Percentiles rank a stretch among this genome's conserved stretches.
Conservation (phyloP, 2,113 vertebrate species). For the Axis porcinus region DNA sequence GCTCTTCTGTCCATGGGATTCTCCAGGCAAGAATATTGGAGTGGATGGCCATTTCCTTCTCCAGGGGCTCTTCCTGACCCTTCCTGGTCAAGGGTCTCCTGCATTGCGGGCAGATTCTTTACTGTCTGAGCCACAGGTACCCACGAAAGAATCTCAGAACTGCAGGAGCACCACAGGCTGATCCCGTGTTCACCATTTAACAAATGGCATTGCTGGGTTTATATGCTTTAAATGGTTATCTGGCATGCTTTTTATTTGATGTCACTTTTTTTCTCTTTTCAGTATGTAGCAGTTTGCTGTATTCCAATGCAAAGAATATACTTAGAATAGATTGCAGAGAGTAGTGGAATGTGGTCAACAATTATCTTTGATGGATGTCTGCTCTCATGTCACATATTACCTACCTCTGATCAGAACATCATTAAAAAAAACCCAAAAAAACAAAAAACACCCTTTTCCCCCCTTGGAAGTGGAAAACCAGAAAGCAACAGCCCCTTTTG, state of each 20-base stretch:
- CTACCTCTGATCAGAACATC: not conserved
- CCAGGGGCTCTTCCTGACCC: not conserved
- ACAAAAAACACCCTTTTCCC: not conserved
- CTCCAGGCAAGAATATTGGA: not conserved
- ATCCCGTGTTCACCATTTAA: not conserved
- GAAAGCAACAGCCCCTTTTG: not conserved
- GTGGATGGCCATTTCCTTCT: not conserved
- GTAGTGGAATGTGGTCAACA: not conserved
- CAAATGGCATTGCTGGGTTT: not conserved
- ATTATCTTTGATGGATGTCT: not conserved
- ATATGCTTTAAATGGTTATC: not conserved
- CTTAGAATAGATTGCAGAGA: not conserved
- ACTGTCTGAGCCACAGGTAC: not conserved
- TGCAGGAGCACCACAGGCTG: too few species aligned
- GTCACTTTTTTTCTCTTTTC: not conserved
- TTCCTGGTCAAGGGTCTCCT: not conserved
- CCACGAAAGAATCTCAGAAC: not conserved
- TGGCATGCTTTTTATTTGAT: not conserved
- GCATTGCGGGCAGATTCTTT: not conserved
- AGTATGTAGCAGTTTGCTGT: not conserved
- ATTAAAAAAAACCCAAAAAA: not conserved
- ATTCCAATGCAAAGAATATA: not conserved
- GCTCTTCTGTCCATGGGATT: not conserved
- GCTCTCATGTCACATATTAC: not conserved
- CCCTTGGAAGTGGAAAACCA: not conserved